Evolutionary conservation across 2,797 vertebrate genomes (phyloP), one percentile per base, ranked within the genome.

Genomic region (Premnoplex brunnescens): DNA sequence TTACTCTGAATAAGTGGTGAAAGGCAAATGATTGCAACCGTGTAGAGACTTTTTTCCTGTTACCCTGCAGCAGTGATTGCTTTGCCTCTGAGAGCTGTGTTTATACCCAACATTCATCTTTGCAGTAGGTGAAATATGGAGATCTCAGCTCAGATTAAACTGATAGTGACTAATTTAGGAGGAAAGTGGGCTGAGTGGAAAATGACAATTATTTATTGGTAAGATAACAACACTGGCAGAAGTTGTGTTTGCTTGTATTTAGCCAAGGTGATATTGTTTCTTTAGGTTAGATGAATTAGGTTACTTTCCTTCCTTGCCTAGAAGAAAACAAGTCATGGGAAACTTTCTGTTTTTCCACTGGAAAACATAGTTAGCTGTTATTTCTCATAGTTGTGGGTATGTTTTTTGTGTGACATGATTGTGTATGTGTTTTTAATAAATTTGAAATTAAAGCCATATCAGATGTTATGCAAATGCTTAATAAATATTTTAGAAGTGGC

Each of bases 21-120:
- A 97, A 96, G 85, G 77, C 95, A 95, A 94, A 91, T 21, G 8
- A 76, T 78, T 91, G 59, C 87, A 91, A 59, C 72, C 43, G 14
- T 5, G 18, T 55, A 48, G 78, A 95, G 74, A 60, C 37, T 59
- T 91, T 80, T 93, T 93, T 84, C 36, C 75, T 94, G 67, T 81
- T 90, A 73, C 46, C 44, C 39, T 62, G 67, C 67, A 78, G 37
- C 49, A 86, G 59, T 92, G 68, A 80, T 86, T 92, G 58, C 68
- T 39, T 43, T 92, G n/a, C 69, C 69, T 94, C 67, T 4, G 12
- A 68, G 52, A 66, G 37, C 83, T 88, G 51, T 93, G 49, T 95
- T 94, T 95, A 59, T 62, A 67, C 51, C 49, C 75, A 88, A 58
- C 64, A 34, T 97, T 97, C 59, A 71, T 95, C 59, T 88, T 79